Conservation (phyloP, 1,140 invertebrate genomes). For the Pteromalus puparum region DNA sequence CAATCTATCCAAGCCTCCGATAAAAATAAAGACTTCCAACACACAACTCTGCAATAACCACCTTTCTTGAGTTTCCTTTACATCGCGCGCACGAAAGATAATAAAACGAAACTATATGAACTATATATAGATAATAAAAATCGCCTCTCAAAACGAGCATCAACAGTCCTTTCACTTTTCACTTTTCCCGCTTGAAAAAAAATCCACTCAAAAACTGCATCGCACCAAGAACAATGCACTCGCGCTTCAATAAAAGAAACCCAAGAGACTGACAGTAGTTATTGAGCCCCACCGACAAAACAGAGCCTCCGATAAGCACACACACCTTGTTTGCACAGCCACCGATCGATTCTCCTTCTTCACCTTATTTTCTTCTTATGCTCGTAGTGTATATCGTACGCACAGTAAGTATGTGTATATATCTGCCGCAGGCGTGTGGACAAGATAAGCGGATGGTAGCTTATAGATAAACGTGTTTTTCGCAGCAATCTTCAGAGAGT, state of each 20-base stretch:
- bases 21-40: no score
- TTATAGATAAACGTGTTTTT: background rate
- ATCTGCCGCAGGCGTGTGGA: background rate
- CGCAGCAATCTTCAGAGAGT: background rate
- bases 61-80: no score
- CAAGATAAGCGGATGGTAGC: background rate
- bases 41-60: no score
- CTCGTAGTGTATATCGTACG: background rate
- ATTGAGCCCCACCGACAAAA: background rate
- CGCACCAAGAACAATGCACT: no score
- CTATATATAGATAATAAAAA: no score
- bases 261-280: background rate
- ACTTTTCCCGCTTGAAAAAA: background rate
- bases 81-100: no score
- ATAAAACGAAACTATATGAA: no score
- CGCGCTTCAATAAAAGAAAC: background rate
- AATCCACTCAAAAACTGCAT: no score
- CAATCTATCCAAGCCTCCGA: no score
- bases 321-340: slow-evolving; percentile 23
- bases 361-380: background rate
- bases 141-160: no score
- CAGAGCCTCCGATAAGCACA: slow-evolving; percentile 2
- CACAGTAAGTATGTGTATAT: background rate
- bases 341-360: background rate
- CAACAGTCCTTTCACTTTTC: background rate